Evolutionary conservation across 2,797 vertebrate genomes (phyloP).

Genomic region (Poecile montanus): DNA sequence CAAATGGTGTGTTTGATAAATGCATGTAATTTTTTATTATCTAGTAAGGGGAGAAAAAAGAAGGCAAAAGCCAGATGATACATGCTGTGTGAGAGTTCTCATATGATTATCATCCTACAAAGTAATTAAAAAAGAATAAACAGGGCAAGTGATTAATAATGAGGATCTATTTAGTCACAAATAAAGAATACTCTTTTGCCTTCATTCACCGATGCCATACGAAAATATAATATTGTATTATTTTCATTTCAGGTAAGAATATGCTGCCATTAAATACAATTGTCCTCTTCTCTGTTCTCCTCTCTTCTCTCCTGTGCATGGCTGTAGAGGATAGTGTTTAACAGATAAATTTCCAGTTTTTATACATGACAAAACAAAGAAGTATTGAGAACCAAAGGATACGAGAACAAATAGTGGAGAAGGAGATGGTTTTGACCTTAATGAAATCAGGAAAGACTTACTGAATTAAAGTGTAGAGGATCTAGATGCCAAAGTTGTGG

Average conservation of each 20-base stretch:
- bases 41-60: background rate
- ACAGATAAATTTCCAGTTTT: background rate
- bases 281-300: background rate
- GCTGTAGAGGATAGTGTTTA: background rate
- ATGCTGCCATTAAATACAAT: background rate
- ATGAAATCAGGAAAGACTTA: background rate
- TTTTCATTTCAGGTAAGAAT: background rate
- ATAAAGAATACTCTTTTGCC: background rate
- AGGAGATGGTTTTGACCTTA: background rate
- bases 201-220: background rate
- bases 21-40: background rate
- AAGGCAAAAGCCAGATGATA: background rate
- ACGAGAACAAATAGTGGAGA: background rate
- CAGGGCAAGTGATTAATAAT: background rate
- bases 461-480: background rate
- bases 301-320: background rate
- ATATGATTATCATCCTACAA: background rate
- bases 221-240: background rate
- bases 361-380: background rate
- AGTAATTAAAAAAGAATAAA: background rate
- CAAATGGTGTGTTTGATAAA: background rate
- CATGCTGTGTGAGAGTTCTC: background rate
- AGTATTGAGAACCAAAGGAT: background rate
- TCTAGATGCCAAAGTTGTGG: background rate
- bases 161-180: background rate